Evolutionary conservation across 2,797 vertebrate species (phyloP).

Genomic region (Apodemus agrarius): DNA sequence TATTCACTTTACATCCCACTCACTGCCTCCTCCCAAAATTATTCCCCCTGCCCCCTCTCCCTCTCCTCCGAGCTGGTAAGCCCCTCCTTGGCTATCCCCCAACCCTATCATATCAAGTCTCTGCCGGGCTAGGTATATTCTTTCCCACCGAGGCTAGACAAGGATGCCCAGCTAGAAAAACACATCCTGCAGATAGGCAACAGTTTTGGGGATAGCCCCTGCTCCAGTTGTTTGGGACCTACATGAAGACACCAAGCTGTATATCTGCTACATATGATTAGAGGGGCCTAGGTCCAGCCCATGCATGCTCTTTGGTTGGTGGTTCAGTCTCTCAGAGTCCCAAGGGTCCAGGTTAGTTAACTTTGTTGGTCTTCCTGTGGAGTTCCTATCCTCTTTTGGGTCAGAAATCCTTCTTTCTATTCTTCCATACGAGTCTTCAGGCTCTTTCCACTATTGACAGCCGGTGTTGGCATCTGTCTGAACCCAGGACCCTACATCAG

Average conservation of each 20-base stretch:
- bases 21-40: not conserved
- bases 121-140: not conserved
- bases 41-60: not conserved
- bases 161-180: not conserved
- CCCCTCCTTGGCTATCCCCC: not conserved
- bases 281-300: not conserved
- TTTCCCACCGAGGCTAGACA: not conserved
- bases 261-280: not conserved
- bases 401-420: not conserved
- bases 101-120: not conserved
- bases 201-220: not conserved
- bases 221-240: not conserved
- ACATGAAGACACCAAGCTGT: not conserved
- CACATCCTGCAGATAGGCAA: not conserved
- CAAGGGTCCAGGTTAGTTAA: not conserved
- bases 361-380: not conserved
- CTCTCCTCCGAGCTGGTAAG: not conserved
- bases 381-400: not conserved
- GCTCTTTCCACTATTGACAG: not conserved
- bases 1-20: not conserved
- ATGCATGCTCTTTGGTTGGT: not conserved
- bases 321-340: not conserved
- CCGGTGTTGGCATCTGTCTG: not conserved
- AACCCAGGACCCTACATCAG: not conserved
- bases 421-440: not conserved